Evolutionary conservation across 2,888 invertebrate genomes (phyloP).

Genomic region (Aplocera efformata): DNA sequence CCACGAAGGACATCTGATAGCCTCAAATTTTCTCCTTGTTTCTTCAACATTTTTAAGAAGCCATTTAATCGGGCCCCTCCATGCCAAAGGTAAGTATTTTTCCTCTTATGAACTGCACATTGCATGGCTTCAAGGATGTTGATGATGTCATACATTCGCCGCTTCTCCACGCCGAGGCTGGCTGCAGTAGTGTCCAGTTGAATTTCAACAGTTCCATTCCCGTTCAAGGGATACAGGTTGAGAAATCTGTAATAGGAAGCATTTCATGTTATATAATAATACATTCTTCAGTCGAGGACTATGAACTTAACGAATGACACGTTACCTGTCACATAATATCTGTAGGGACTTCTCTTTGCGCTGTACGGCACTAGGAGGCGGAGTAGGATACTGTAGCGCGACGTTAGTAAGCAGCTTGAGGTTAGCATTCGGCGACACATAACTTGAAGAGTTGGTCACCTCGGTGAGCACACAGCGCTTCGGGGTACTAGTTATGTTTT

Average conservation of each 20-base stretch:
- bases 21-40: slow-evolving; percentile 76
- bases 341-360: slow-evolving; percentile 82
- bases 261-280: background rate
- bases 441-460: slow-evolving; percentile 75
- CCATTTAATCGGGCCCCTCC: slow-evolving; percentile 81
- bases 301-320: background rate
- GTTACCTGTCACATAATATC: slow-evolving; percentile 81
- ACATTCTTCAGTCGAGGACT: background rate
- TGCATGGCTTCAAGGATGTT: slow-evolving; percentile 87
- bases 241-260: slow-evolving; percentile 66
- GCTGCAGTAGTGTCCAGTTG: slow-evolving; percentile 83
- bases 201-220: slow-evolving; percentile 75
- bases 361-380: slow-evolving; percentile 71
- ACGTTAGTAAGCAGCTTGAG: slow-evolving; percentile 84
- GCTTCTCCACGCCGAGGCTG: slow-evolving; percentile 82
- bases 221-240: slow-evolving; percentile 76
- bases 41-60: slow-evolving; percentile 82
- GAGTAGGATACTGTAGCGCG: slow-evolving; percentile 77
- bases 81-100: slow-evolving; percentile 86
- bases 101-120: slow-evolving; percentile 83
- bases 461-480: slow-evolving; percentile 78
- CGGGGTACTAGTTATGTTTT: slow-evolving; percentile 73
- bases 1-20: slow-evolving; percentile 76
- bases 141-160: slow-evolving; percentile 87
- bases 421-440: slow-evolving; percentile 84